phyloP scores from a whole-genome alignment of 2,113 vertebrate species.

The Ophthalmolycus amberensis region DNA sequence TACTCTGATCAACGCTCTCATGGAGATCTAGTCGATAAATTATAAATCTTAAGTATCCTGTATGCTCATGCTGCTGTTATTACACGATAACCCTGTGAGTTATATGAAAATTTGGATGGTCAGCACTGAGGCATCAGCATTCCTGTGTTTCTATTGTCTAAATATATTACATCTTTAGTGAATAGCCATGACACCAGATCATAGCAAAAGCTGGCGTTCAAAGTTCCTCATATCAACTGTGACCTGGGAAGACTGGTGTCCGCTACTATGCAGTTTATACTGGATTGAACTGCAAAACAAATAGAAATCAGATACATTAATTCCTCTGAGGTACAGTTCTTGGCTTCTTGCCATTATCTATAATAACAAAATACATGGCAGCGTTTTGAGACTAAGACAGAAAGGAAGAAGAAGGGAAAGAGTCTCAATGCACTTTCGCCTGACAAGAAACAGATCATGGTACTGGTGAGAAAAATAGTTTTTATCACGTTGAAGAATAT shows the following conservation, averaged over 20 bases:
- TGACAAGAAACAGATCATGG: slow-evolving; percentile 32
- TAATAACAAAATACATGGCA: neutral
- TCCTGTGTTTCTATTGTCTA: slow-evolving; percentile 16
- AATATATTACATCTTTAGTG: neutral
- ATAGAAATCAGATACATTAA: neutral
- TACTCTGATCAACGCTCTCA: neutral
- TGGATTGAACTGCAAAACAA: neutral
- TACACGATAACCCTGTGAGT: slow-evolving; percentile 16
- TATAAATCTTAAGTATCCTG: neutral
- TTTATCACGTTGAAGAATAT: slow-evolving; percentile 36
- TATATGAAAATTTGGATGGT: slow-evolving; percentile 25
- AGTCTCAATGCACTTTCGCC: slow-evolving; percentile 12
- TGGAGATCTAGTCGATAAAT: neutral
- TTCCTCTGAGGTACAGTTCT: neutral
- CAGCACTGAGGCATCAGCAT: slow-evolving; percentile 19
- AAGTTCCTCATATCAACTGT: neutral
- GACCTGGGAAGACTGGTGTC: neutral
- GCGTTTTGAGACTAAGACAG: slow-evolving; percentile 11
- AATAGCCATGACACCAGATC: neutral
- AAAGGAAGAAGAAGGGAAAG: neutral
- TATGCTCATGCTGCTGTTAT: neutral
- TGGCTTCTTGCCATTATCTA: neutral
- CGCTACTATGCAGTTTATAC: neutral
- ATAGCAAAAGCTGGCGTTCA: neutral
- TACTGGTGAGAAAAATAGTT: slow-evolving; percentile 14